Base-by-base conservation (phyloP, 1,140 invertebrate genomes). In the Drosophila eugracilis region DNA sequence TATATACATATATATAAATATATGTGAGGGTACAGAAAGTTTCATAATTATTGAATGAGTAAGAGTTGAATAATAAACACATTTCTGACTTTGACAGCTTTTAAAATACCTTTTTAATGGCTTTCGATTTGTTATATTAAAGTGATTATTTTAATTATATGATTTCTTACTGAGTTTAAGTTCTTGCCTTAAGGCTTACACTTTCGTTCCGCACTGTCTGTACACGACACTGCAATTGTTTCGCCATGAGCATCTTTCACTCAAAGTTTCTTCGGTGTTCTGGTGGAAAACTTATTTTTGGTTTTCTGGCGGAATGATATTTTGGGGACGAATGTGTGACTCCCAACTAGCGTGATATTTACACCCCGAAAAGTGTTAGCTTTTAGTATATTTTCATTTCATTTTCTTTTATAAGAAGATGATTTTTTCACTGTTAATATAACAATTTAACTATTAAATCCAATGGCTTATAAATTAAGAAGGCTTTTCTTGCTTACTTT, bases 201-300 rank as follows among this genome's bases (percentile, higher is more conserved):
- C 7, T 42, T 17, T 44, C 14, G 65, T 10, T 24, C 15, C 60
- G 37, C 60, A 67, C 36, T 44, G 60, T 67, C 7, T n/a, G 28
- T 19, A 66, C 60, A 52, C 60, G 63, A 42, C 47, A 69, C 28
- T 69, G 65, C 65, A 69, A 69, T 69, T 69, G 65, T 69, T 69
- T 69, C 62, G 65, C 47, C 65, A 69, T 5, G 30, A 69, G 65
- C 60, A 69, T 69, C 62, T 69, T 67, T 69, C 47, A 67, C 60
- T 67, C 62, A 69, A 69, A 67, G 47, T 67, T 28, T 69, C 65
- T 67, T 53, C 14, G 62, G 60, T 24, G 28, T 63, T 65, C 59
- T 30, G 30, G 30, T 66, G 48, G 37, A 67, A 67, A 67, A 69
- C 10, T 44, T 67, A 53, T 53, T 67, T 67, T 67, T 67, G 65